These are phyloP conservation scores for Xanthia icteritia DNA, from an alignment of 2,888 invertebrate genomes.

Conservation along the genomic window DNA sequence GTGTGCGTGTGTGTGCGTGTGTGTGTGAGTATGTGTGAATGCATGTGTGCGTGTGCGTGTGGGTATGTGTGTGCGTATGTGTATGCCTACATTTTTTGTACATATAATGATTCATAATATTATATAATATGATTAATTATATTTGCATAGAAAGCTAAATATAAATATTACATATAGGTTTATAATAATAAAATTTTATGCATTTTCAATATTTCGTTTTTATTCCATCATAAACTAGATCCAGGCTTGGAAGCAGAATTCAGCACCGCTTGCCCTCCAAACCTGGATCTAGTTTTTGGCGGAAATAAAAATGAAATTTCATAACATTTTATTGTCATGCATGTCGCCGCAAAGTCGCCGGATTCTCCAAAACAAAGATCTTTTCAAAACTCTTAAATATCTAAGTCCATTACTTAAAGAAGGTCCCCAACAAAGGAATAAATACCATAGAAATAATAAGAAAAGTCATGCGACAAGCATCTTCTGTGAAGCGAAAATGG, in stretches of 20 bases:
- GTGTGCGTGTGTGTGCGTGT: no score
- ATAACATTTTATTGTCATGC: not conserved
- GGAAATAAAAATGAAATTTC: not conserved
- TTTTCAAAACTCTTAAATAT: no score
- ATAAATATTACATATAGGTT: no score
- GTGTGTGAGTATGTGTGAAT: no score
- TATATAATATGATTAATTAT: no score
- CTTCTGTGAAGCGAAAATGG: not conserved
- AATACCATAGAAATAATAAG: not conserved
- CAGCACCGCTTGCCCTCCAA: not conserved
- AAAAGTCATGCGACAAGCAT: not conserved
- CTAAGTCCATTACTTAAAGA: not conserved
- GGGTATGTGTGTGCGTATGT: no score
- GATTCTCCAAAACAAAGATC: not conserved
- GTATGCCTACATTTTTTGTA: no score
- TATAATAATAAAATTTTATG: not conserved
- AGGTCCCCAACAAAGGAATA: not conserved
- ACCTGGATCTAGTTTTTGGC: not conserved
- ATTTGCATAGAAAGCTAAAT: no score
- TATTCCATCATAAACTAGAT: not conserved
- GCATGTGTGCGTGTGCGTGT: no score
- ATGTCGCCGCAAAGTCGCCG: not conserved
- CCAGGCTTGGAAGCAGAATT: not conserved
- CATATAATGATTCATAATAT: no score
- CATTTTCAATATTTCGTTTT: not conserved